These are phyloP conservation scores for Platycheirus albimanus DNA, from an alignment of 2,888 invertebrate species.

Conservation along the genomic window DNA sequence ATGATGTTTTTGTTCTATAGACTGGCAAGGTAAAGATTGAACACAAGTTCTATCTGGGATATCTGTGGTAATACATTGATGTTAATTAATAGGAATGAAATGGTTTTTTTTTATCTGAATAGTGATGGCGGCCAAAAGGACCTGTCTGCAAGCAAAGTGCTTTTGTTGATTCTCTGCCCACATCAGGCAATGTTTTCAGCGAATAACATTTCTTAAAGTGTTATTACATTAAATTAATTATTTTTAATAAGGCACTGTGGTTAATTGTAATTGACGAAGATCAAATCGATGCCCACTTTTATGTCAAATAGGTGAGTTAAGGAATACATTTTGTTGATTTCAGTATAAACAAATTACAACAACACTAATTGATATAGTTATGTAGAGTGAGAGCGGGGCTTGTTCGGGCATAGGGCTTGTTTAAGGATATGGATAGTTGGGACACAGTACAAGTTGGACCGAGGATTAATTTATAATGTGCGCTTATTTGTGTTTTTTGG, in stretches of 20 bases:
- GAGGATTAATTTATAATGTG: too few species aligned
- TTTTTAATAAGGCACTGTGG: background rate
- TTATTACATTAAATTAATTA: background rate
- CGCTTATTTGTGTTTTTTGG: too few species aligned
- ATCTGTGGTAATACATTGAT: constrained; percentile 56
- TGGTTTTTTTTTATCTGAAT: constrained; percentile 11
- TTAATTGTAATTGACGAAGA: too few species aligned
- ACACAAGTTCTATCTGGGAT: constrained; percentile 44
- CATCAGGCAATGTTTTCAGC: background rate
- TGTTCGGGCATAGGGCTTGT: too few species aligned
- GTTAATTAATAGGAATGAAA: constrained; percentile 58
- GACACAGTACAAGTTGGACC: too few species aligned
- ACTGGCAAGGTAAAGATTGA: background rate
- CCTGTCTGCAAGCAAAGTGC: constrained; percentile 13
- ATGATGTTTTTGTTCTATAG: background rate
- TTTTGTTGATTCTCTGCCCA: constrained; percentile 21
- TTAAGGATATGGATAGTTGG: too few species aligned
- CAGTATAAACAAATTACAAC: too few species aligned
- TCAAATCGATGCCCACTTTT: too few species aligned
- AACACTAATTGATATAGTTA: too few species aligned
- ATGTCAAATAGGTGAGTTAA: too few species aligned
- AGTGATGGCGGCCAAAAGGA: background rate
- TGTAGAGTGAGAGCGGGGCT: too few species aligned
- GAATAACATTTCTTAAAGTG: background rate
- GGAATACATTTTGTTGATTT: too few species aligned